A percentile compares a stretch with the other conserved stretches of the same genome.
These are phyloP conservation scores for Leguminivora glycinivorella DNA, from an alignment of 1,140 invertebrate species.

Conservation along the genomic window DNA sequence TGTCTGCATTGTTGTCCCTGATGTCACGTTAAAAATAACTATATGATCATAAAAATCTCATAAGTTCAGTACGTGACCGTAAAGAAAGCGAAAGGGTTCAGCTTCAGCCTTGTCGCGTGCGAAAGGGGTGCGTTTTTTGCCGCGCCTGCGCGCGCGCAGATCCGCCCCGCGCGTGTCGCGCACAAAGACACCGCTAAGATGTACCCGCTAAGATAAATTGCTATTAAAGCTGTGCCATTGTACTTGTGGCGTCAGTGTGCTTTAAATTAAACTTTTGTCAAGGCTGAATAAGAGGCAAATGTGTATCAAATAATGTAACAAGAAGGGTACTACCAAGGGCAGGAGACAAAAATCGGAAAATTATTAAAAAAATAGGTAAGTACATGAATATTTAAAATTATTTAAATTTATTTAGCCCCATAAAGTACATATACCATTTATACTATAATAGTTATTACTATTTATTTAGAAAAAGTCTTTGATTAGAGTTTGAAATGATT, in stretches of 20 bases:
- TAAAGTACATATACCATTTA: no score
- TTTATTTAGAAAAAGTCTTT: no score
- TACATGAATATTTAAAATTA: no score
- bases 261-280: background rate
- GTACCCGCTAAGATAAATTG: constrained; percentile 14
- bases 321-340: no score
- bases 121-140: constrained; percentile 11
- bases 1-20: no score
- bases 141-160: constrained; percentile 12
- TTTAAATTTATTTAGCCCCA: no score
- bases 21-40: background rate
- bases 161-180: constrained; percentile 12
- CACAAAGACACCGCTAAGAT: constrained; percentile 6
- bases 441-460: no score
- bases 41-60: constrained; percentile 3
- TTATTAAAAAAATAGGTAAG: no score
- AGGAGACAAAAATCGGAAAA: no score
- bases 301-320: background rate
- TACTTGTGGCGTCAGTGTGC: background rate
- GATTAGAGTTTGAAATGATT: no score
- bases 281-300: background rate
- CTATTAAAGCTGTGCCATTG: constrained; percentile 5
- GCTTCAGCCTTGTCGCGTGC: background rate
- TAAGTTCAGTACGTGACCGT: background rate
- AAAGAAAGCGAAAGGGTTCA: constrained; percentile 26